Evolutionary conservation across 2,797 vertebrate species (phyloP), one percentile per base, ranked within the genome.

Genomic region (Syndactyla subalaris): DNA sequence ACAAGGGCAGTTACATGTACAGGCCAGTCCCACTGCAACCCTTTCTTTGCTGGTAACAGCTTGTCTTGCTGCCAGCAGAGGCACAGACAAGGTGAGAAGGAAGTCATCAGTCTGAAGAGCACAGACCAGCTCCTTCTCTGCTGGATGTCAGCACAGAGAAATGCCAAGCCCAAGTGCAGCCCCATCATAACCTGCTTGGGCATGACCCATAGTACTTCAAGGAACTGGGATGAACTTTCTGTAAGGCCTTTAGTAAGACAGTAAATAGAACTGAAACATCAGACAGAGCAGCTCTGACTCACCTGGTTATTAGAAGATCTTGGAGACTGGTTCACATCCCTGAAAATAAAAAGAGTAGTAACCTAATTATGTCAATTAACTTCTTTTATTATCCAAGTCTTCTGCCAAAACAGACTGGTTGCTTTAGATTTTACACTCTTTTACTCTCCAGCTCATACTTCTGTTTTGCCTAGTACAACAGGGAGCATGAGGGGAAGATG

Each of bases 231-330:
- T 49, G 27, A 82, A 79, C 43, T 68, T 91, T 34, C 49, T 66
- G 62, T 66, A 23, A 57, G 22, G 55, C 58, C 10, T 86, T 78
- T 7, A 66, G 48, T 16, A 18, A 39, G 45, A n/a, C 13, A 63
- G 45, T 10, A 52, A 67, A 39, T 6, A 52, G 34, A 39, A 26
- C 23, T 12, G 82, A 61, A 89, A 46, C 54, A 57, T 23, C 22
- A 15, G 9, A 9, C 51, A 61, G 72, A 86, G 46, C 39, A 61
- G 62, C 57, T 92, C 65, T 68, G 75, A 94, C 97, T 97, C 96
- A 99, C 99, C 98, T 98, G 98, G 68, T 98, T 97, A 66, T 99
- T 99, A 81, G 97, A 96, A 67, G 98, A 98, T 91, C 98, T 98
- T 46, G 98, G 97, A 2, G 97, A 98, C 89, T 98, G 98, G 19